Evolutionary conservation across 2,797 vertebrate species (phyloP).

Genomic region (Lates japonicus): DNA sequence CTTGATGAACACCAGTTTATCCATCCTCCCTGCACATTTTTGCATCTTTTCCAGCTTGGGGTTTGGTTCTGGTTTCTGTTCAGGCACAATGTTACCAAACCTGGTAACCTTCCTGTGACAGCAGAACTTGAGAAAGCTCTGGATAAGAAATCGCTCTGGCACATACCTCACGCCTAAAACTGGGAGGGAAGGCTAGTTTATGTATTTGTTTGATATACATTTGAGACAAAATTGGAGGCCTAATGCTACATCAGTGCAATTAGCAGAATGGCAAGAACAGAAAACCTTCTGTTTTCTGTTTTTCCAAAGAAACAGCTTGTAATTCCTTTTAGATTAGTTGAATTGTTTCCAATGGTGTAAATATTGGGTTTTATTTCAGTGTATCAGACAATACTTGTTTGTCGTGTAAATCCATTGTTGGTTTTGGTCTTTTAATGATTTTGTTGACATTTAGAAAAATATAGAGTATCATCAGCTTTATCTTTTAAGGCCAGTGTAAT

Average conservation of each 20-base stretch:
- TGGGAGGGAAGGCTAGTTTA: not conserved
- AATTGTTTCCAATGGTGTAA: not conserved
- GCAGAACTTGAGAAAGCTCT: not conserved
- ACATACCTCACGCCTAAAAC: not conserved
- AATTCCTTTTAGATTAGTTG: not conserved
- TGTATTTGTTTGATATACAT: not conserved
- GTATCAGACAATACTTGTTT: not conserved
- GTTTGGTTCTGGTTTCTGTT: not conserved
- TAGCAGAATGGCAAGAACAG: too few relatives aligned
- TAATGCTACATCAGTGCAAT: not conserved
- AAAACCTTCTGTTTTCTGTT: not conserved
- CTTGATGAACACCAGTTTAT: too few relatives aligned
- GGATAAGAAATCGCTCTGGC: too few relatives aligned
- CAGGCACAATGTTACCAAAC: not conserved
- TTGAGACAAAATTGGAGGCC: not conserved
- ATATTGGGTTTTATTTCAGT: not conserved
- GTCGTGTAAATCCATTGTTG: not conserved
- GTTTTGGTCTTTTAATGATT: not conserved
- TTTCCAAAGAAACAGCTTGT: too few relatives aligned
- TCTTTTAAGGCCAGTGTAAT: too few relatives aligned
- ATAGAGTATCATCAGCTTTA: not conserved
- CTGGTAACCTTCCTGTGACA: not conserved
- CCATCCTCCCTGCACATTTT: too few relatives aligned
- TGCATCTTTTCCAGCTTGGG: too few relatives aligned
- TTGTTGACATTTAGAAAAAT: slow-evolving; percentile 15